Evolutionary conservation across 2,888 invertebrate species (phyloP).

Genomic region (Sturmia bella): DNA sequence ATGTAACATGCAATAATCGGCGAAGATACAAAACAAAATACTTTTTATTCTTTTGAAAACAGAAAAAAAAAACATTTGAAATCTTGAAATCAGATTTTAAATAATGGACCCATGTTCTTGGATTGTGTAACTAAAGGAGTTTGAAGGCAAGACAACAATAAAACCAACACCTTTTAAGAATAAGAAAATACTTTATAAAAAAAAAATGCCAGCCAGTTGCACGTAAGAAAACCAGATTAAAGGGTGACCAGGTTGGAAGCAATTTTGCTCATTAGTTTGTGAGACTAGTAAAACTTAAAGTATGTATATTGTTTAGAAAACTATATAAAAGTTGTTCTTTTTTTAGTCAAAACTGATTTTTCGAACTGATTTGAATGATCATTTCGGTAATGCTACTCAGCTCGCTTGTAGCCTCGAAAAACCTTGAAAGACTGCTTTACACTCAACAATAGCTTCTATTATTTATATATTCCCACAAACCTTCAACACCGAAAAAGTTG

Average conservation of each 20-base stretch:
- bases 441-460: too few species aligned
- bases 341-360: too few species aligned
- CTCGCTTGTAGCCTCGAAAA: too few species aligned
- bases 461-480: too few species aligned
- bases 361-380: too few species aligned
- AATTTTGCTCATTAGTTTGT: background rate
- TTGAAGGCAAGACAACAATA: slow-evolving; percentile 24
- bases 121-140: slow-evolving; percentile 32
- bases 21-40: slow-evolving; percentile 1
- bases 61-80: background rate
- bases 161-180: slow-evolving; percentile 49
- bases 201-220: background rate
- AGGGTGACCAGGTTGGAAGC: slow-evolving; percentile 19
- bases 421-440: too few species aligned
- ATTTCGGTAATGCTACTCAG: too few species aligned
- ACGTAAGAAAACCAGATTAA: background rate
- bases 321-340: too few species aligned
- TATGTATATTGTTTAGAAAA: too few species aligned
- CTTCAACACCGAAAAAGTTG: too few species aligned
- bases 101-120: slow-evolving; percentile 27
- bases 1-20: slow-evolving; percentile 41
- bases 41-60: slow-evolving; percentile 15
- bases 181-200: background rate
- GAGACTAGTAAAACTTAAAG: too few species aligned
- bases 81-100: slow-evolving; percentile 34